Base-by-base conservation (phyloP, 1,140 invertebrate species). In the Bombus consobrinus region DNA sequence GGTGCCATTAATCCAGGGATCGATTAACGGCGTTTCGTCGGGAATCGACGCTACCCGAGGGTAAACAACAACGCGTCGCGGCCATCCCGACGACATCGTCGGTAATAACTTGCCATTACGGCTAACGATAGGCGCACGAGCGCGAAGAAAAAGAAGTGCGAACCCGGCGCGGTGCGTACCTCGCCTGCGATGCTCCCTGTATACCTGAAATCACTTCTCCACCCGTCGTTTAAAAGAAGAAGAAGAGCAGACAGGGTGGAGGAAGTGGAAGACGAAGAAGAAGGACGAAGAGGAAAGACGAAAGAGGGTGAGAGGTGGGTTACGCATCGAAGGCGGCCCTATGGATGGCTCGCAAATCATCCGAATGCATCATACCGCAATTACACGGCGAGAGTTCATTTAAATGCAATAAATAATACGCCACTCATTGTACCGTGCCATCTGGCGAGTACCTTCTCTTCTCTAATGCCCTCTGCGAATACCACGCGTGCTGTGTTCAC, bases 361-460 rank as follows among this genome's bases (percentile, higher is more conserved):
- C 83, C 86, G 86, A 92, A 94, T 94, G 93, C 94, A 95, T 94
- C 94, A 94, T 91, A 91, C 92, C 89, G 94, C 94, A 95, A 95
- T 95, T 95, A 95, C 94, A 95, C 93, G 93, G 91, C 93, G 91
- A 94, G 93, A 91, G 93, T 95, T 95, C 94, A 95, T 95, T 95
- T 95, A 93, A 95, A 93, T 90, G 92, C 94, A 83, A 95, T 95
- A 95, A 95, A 95, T 95, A 94, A 94, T 92, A 89, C 90, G 77
- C 91, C 88, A 92, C 92, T 94, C 93, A 94, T 93, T 94, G 89
- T 93, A 90, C 91, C 91, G 88, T 87, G 89, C 91, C 90, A 93
- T 94, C 92, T 93, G 88, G 91, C 79, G 87, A 75, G 83, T 87
- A 90, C 78, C 81, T 88, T 78, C n/a, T 62, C 41, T 37, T 47